Conservation (phyloP, 2,888 invertebrate genomes). For the Mesorhabditis sp. region DNA sequence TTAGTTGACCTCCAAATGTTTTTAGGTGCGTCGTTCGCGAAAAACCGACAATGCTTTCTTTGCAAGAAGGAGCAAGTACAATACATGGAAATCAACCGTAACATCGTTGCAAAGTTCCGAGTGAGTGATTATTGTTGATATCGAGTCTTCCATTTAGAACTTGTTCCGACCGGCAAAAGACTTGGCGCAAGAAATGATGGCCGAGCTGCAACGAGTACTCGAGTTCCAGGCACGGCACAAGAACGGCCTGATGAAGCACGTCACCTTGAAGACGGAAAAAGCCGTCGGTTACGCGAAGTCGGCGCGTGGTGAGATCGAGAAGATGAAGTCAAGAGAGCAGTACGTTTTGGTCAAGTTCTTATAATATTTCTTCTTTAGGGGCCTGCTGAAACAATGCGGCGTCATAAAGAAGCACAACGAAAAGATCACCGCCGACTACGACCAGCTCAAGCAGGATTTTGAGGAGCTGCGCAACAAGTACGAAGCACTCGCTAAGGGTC, state of each 20-base stretch:
- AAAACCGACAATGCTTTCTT: neutral
- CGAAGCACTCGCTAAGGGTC: neutral
- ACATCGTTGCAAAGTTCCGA: neutral
- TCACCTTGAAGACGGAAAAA: neutral
- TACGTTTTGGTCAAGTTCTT: neutral
- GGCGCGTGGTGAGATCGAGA: constrained; percentile 2
- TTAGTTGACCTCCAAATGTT: too few relatives aligned
- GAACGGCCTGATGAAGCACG: neutral
- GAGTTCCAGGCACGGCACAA: neutral
- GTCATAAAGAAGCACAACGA: neutral
- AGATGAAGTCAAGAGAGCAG: neutral
- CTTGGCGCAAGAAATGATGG: neutral
- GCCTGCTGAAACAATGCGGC: neutral
- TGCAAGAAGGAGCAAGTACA: constrained; percentile 2
- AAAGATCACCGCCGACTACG: neutral
- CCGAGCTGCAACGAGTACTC: neutral
- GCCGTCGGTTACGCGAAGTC: constrained; percentile 2
- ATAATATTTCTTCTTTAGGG: neutral
- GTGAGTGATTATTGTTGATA: neutral
- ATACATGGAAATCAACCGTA: constrained; percentile 1
- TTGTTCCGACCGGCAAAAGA: neutral
- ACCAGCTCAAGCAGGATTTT: neutral
- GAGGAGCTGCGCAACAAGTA: neutral
- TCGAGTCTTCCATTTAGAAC: neutral
- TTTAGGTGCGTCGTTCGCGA: neutral